These are phyloP conservation scores for Peribatodes rhomboidaria DNA, from an alignment of 2,888 invertebrate species.

Conservation along the genomic window DNA sequence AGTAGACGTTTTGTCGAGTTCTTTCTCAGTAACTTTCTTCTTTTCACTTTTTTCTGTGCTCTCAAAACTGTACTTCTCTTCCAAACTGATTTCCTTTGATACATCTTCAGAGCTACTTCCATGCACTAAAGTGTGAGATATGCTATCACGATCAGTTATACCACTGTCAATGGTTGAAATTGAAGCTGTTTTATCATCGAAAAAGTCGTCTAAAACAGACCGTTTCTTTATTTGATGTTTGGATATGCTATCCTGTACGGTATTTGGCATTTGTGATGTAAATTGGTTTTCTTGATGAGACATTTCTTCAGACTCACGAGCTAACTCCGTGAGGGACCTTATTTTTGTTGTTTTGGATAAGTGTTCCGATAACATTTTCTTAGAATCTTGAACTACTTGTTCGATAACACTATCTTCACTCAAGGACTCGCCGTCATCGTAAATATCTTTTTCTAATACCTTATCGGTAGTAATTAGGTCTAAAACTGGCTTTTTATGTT, in stretches of 20 bases:
- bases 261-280: constrained; percentile 45
- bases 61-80: constrained; percentile 80
- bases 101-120: constrained; percentile 78
- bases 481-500: constrained; percentile 1
- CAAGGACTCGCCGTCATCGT: constrained; percentile 52
- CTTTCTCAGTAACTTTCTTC: constrained; percentile 41
- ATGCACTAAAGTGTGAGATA: constrained; percentile 57
- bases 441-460: constrained; percentile 45
- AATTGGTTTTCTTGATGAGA: constrained; percentile 56
- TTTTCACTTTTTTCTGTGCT: constrained; percentile 71
- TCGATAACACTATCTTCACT: constrained; percentile 55
- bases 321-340: constrained; percentile 47
- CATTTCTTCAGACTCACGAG: constrained; percentile 57
- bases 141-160: constrained; percentile 58
- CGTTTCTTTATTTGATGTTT: constrained; percentile 49
- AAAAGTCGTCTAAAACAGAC: constrained; percentile 42
- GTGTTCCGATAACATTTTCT: constrained; percentile 41
- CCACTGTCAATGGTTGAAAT: constrained; percentile 62
- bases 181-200: constrained; percentile 51
- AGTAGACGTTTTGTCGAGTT: constrained; percentile 32
- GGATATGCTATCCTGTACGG: constrained; percentile 40
- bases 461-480: constrained; percentile 15
- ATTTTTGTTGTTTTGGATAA: constrained; percentile 44
- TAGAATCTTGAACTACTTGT: constrained; percentile 35
- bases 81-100: constrained; percentile 76